A percentile compares a stretch with the other conserved stretches of the same genome.
Conservation (phyloP, 2,113 vertebrate genomes). For the Tetraodon nigroviridis region DNA sequence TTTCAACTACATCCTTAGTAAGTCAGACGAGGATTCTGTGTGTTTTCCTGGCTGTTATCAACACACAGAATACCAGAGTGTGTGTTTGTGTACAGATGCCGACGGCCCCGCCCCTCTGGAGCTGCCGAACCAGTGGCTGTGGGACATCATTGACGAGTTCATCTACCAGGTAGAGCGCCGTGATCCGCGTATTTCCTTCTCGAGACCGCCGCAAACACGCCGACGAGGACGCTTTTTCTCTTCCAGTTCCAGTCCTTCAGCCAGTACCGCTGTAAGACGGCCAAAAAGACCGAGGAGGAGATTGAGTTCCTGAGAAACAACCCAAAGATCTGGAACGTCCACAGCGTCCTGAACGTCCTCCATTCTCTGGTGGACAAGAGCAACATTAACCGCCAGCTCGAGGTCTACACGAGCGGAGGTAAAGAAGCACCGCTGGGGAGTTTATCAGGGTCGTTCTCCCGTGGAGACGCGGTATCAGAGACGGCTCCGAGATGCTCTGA, state of each 20-base stretch:
- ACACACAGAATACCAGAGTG: not conserved
- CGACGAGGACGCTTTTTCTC: constrained; percentile 1
- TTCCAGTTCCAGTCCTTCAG: constrained; percentile 96
- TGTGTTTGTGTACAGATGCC: constrained; percentile 79
- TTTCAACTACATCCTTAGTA: constrained; percentile 99
- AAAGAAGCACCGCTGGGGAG: constrained; percentile 11
- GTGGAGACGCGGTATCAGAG: too few species aligned
- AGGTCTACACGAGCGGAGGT: constrained; percentile 98
- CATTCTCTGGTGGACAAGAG: constrained; percentile 98
- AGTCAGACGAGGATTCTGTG: constrained; percentile 52
- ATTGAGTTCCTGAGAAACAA: constrained; percentile 96
- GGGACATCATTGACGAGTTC: constrained; percentile 99
- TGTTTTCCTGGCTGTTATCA: not conserved
- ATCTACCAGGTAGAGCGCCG: constrained; percentile 86
- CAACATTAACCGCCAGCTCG: constrained; percentile 96
- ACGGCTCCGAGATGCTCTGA: too few species aligned
- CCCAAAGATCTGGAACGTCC: constrained; percentile 98
- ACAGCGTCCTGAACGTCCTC: constrained; percentile 96
- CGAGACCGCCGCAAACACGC: not conserved
- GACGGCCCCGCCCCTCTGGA: constrained; percentile 96
- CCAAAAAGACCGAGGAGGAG: constrained; percentile 95
- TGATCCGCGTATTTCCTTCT: not conserved
- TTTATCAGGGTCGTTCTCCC: not conserved
- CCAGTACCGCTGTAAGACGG: constrained; percentile 97
- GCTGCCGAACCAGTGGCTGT: constrained; percentile 98